phyloP scores from a whole-genome alignment of 2,888 invertebrate genomes.

The Theretra japonica region DNA sequence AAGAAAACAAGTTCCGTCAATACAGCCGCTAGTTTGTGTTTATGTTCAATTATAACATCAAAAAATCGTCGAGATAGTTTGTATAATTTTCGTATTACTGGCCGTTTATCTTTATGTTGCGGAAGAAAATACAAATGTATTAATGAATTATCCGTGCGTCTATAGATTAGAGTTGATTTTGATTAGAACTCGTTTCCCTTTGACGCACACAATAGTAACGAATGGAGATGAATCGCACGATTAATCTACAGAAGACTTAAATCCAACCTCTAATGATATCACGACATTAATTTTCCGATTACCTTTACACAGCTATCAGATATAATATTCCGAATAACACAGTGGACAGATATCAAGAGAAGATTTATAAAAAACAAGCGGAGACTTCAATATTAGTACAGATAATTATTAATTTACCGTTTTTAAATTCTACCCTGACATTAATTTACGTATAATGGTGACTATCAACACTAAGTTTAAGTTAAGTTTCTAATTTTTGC shows the following conservation, averaged over 20 bases:
- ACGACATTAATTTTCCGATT: conserved; percentile 62
- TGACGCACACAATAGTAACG: not conserved
- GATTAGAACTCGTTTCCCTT: not conserved
- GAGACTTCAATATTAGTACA: conserved; percentile 69
- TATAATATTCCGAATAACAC: conserved; percentile 59
- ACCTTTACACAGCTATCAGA: conserved; percentile 53
- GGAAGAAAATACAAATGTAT: not conserved
- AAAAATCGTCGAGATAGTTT: not conserved
- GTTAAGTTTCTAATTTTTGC: conserved; percentile 72
- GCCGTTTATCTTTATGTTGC: not conserved
- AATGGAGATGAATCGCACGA: conserved; percentile 11
- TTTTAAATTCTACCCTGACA: conserved; percentile 89
- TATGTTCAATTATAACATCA: conserved; percentile 4
- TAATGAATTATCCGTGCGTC: not conserved
- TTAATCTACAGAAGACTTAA: conserved; percentile 52
- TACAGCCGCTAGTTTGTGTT: not conserved
- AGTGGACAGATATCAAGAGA: conserved; percentile 79
- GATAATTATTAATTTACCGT: conserved; percentile 67
- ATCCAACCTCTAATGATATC: conserved; percentile 69
- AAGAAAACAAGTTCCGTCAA: conserved; percentile 18
- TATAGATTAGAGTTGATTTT: not conserved
- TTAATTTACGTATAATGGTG: conserved; percentile 95
- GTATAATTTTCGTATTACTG: conserved; percentile 15
- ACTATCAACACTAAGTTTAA: conserved; percentile 79
- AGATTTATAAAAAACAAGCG: conserved; percentile 77